Percentiles rank a stretch among this genome's conserved stretches.
phyloP scores from a whole-genome alignment of 1,140 invertebrate genomes.

The Zeugodacus cucurbitae region DNA sequence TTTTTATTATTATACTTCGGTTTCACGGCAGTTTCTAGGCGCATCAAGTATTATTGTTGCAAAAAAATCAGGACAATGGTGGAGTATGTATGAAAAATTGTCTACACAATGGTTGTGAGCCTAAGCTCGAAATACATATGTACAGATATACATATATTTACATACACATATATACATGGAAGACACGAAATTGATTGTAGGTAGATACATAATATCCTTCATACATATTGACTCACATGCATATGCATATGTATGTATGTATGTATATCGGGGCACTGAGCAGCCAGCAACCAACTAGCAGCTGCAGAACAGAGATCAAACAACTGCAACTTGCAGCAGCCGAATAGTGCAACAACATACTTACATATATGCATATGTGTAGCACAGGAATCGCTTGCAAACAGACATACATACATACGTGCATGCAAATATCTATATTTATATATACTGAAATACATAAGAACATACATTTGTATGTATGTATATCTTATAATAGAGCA shows the following conservation, averaged over 20 bases:
- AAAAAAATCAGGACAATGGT: not conserved
- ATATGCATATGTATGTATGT: not conserved
- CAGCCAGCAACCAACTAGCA: not conserved
- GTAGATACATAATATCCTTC: not conserved
- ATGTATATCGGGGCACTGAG: not conserved
- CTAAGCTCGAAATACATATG: not conserved
- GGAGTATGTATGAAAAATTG: not conserved
- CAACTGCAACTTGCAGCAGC: not conserved
- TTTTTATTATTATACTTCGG: not conserved
- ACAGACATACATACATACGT: not conserved
- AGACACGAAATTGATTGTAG: not conserved
- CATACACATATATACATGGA: not conserved
- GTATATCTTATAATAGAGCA: not conserved
- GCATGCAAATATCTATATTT: not conserved
- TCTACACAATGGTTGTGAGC: not conserved
- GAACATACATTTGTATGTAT: not conserved
- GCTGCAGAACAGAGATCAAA: not conserved
- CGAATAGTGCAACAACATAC: not conserved
- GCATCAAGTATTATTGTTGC: not conserved
- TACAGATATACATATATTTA: not conserved
- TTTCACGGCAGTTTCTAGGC: not conserved
- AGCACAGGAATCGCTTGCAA: not conserved
- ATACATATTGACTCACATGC: not conserved
- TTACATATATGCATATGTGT: not conserved
- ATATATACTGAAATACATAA: not conserved